Conservation (phyloP, 2,113 vertebrate genomes). For the Hyperoodon ampullatus region DNA sequence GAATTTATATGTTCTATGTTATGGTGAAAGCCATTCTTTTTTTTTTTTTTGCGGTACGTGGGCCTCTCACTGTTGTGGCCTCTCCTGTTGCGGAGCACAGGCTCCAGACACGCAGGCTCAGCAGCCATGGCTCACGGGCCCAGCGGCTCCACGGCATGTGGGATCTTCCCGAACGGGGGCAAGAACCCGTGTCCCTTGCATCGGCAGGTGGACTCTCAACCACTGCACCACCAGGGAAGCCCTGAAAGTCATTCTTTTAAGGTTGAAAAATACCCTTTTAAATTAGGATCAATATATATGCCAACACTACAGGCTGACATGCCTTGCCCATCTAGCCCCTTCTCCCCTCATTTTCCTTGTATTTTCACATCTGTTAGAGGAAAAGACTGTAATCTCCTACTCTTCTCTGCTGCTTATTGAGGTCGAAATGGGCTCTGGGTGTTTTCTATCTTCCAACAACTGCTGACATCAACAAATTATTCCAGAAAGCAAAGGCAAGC, state of each 20-base stretch:
- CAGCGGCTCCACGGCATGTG: too few relatives aligned
- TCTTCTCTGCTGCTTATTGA: not conserved
- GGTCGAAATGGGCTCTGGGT: not conserved
- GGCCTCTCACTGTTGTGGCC: too few relatives aligned
- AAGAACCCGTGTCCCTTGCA: too few relatives aligned
- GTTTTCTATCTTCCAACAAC: slow-evolving; percentile 38
- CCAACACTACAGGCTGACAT: not conserved
- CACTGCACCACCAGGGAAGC: too few relatives aligned
- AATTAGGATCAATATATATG: not conserved
- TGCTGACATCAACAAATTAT: not conserved
- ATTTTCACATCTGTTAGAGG: not conserved
- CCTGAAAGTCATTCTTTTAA: not conserved
- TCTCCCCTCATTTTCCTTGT: not conserved
- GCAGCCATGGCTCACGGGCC: too few relatives aligned
- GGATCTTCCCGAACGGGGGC: too few relatives aligned
- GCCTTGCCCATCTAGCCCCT: not conserved
- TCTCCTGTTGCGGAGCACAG: too few relatives aligned
- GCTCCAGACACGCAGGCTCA: too few relatives aligned
- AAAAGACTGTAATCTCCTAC: not conserved
- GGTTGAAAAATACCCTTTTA: slow-evolving; percentile 2
- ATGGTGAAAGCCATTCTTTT: not conserved
- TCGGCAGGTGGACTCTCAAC: too few relatives aligned
- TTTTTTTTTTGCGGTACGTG: too few relatives aligned
- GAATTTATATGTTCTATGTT: not conserved
- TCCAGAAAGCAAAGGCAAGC: not conserved